A percentile compares a stretch with the other conserved stretches of the same genome.
Conservation (phyloP, 2,888 invertebrate genomes). For the Drosophila fulvimacula region DNA sequence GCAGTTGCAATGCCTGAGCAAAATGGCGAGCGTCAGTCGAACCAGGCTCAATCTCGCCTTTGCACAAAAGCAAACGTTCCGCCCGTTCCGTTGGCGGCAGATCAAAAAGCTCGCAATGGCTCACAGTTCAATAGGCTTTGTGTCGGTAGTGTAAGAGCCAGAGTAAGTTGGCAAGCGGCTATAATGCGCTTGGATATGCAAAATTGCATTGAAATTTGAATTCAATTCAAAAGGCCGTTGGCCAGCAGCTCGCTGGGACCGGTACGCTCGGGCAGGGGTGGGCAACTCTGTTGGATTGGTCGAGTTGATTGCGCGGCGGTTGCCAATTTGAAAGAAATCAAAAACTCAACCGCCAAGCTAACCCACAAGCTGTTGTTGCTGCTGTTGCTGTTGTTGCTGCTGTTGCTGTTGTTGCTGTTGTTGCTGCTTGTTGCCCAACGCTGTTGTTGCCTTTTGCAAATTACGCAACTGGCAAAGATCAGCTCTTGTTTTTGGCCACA, state of each 20-base stretch:
- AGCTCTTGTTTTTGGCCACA: conserved; percentile 75
- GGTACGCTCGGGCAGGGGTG: conserved; percentile 1
- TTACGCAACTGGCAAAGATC: conserved; percentile 72
- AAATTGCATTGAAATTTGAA: conserved; percentile 84
- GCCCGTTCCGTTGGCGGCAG: conserved; percentile 65
- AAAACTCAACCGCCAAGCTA: conserved; percentile 69
- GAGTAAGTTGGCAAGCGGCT: conserved; percentile 81
- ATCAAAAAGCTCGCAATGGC: conserved; percentile 63
- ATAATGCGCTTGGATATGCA: conserved; percentile 82
- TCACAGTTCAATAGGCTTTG: conserved; percentile 80
- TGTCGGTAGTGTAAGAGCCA: conserved; percentile 46
- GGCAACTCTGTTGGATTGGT: conserved; percentile 50
- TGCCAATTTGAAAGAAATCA: conserved; percentile 82
- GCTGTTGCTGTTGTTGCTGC: conserved; percentile 35
- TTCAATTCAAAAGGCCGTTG: conserved; percentile 80
- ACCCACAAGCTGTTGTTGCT: conserved; percentile 29
- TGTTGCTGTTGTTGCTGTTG: conserved; percentile 38
- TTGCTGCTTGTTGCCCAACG: conserved; percentile 33
- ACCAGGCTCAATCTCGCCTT: conserved; percentile 64
- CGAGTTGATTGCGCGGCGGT: conserved; percentile 71
- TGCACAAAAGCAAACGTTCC: conserved; percentile 55
- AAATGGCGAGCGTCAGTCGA: conserved; percentile 75
- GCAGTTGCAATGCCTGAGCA: conserved; percentile 36
- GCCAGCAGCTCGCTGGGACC: conserved; percentile 31
- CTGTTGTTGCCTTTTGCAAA: conserved; percentile 61